Conservation (phyloP, 2,888 invertebrate genomes). For the Lithophane leautieri region DNA sequence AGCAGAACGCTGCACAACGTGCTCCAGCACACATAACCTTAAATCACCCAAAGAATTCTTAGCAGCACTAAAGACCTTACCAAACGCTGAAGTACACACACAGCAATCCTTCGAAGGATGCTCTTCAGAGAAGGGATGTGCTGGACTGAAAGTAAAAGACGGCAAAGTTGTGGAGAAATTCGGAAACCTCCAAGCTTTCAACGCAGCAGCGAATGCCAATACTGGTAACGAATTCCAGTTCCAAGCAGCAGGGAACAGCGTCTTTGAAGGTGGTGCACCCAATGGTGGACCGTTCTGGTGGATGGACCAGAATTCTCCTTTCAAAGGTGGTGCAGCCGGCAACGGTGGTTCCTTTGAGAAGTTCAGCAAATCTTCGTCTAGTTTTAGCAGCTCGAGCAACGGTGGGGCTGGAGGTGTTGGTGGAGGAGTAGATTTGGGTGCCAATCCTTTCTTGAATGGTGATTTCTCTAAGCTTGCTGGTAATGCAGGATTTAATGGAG, state of each 20-base stretch:
- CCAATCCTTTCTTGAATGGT: conserved; percentile 81
- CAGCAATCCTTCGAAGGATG: conserved; percentile 86
- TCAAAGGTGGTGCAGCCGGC: conserved; percentile 82
- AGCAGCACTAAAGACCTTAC: conserved; percentile 78
- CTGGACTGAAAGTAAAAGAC: conserved; percentile 87
- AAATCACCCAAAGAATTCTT: conserved; percentile 79
- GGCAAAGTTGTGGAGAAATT: conserved; percentile 83
- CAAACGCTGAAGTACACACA: conserved; percentile 82
- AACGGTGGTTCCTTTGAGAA: conserved; percentile 79
- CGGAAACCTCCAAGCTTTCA: conserved; percentile 83
- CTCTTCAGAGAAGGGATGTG: conserved; percentile 85
- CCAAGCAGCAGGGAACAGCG: conserved; percentile 80
- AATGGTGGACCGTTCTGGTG: conserved; percentile 90
- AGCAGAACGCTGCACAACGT: conserved; percentile 82
- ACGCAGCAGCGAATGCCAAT: conserved; percentile 78
- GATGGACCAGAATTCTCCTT: conserved; percentile 91
- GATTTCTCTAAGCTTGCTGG: conserved; percentile 73
- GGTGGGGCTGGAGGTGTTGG: conserved; percentile 62
- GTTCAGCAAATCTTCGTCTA: conserved; percentile 79
- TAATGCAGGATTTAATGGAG: conserved; percentile 49
- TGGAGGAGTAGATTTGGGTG: conserved; percentile 66
- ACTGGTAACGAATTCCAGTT: conserved; percentile 81
- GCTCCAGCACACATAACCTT: conserved; percentile 73
- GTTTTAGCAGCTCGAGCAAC: conserved; percentile 74
- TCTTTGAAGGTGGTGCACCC: conserved; percentile 76